A percentile compares a stretch with the other conserved stretches of the same genome.
phyloP scores from a whole-genome alignment of 1,140 invertebrate species.

The Carcinoscorpius rotundicauda region DNA sequence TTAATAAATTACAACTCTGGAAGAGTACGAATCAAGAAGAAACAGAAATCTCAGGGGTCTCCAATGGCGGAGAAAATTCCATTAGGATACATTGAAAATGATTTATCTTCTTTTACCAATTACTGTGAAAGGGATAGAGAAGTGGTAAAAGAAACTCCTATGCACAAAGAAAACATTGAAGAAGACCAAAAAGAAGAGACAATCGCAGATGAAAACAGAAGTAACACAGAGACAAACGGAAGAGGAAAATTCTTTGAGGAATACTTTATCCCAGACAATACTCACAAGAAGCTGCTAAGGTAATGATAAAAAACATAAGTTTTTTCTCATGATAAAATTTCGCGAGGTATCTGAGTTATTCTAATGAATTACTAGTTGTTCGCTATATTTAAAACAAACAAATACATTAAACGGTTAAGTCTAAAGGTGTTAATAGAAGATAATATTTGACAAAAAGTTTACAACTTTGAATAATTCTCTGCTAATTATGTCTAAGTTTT shows the following conservation, averaged over 20 bases:
- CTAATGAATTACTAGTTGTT: too few relatives aligned
- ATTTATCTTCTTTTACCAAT: not conserved
- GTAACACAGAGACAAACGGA: not conserved
- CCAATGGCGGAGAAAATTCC: slow-evolving; percentile 16
- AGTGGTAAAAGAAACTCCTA: not conserved
- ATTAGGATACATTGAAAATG: not conserved
- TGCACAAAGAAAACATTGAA: not conserved
- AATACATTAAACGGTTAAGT: too few relatives aligned
- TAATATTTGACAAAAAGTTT: too few relatives aligned
- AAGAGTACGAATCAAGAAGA: not conserved
- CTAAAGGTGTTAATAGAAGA: too few relatives aligned
- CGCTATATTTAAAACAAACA: too few relatives aligned
- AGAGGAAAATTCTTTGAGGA: not conserved
- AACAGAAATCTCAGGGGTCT: slow-evolving; percentile 20
- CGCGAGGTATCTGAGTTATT: too few relatives aligned
- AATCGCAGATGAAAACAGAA: not conserved
- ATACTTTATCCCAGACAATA: slow-evolving; percentile 1
- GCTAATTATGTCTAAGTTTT: too few relatives aligned
- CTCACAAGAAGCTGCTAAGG: slow-evolving; percentile 2
- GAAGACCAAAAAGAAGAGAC: not conserved
- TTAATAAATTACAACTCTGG: not conserved
- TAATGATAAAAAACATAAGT: not conserved
- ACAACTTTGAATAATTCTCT: too few relatives aligned
- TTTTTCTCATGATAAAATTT: too few relatives aligned
- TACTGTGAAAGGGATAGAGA: not conserved